A percentile compares a stretch with the other conserved stretches of the same genome.
These are phyloP conservation scores for Lasioglossum figueresi DNA, from an alignment of 2,888 invertebrate species.

Conservation along the genomic window DNA sequence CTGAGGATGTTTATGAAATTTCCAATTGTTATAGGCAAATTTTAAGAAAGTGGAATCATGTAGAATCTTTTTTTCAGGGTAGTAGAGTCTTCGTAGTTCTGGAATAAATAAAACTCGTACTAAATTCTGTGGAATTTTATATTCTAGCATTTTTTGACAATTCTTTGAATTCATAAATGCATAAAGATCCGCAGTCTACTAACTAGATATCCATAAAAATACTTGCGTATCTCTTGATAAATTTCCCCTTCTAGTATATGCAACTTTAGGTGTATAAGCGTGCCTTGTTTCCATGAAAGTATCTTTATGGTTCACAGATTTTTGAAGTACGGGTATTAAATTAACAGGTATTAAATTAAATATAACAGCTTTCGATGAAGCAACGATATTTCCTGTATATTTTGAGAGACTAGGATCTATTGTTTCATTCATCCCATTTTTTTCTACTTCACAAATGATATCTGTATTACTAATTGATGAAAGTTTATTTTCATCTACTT, in stretches of 20 bases:
- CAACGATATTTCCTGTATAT: neutral
- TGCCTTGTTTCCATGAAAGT: neutral
- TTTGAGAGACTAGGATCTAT: neutral
- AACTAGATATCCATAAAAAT: slow-evolving; percentile 7
- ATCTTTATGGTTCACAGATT: neutral
- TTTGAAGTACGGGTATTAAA: neutral
- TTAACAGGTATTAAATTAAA: slow-evolving; percentile 18
- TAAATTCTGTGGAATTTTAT: too few species aligned
- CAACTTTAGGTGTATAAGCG: slow-evolving; percentile 5
- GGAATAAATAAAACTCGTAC: too few species aligned
- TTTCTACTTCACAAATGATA: neutral
- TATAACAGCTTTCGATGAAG: slow-evolving; percentile 8
- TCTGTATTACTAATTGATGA: neutral
- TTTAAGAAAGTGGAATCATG: too few species aligned
- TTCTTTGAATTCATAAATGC: too few species aligned
- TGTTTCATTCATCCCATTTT: neutral
- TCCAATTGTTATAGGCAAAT: too few species aligned
- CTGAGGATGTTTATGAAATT: too few species aligned
- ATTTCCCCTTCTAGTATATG: slow-evolving; percentile 37
- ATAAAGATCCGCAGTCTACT: too few species aligned
- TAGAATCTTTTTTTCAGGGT: too few species aligned
- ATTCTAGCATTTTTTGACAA: too few species aligned
- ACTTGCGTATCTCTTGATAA: slow-evolving; percentile 45
- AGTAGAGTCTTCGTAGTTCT: too few species aligned
- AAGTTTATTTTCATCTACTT: neutral